phyloP scores from a whole-genome alignment of 2,797 vertebrate genomes.

The Cossypha heuglini region DNA sequence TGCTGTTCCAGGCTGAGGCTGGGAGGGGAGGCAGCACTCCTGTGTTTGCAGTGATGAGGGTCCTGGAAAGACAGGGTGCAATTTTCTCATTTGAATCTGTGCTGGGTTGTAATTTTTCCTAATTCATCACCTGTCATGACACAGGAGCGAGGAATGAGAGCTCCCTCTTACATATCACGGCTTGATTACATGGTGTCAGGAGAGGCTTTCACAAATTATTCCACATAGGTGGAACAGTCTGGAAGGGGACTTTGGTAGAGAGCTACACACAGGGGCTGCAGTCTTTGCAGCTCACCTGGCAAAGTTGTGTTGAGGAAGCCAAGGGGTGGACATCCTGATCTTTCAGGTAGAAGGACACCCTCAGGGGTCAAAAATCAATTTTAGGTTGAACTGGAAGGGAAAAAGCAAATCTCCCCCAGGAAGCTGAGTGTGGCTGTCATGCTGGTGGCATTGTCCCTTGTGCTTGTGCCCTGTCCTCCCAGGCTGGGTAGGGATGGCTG shows the following conservation, averaged over 20 bases:
- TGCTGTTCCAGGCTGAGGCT: neutral
- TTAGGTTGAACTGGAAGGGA: neutral
- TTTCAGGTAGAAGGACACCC: accelerated
- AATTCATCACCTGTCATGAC: constrained; percentile 31
- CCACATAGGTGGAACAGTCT: neutral
- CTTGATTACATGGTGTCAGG: constrained; percentile 42
- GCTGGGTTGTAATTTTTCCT: constrained; percentile 50
- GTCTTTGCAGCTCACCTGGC: neutral
- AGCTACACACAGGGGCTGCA: neutral
- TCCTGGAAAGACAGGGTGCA: constrained; percentile 4
- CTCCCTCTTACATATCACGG: constrained; percentile 10
- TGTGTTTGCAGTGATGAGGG: neutral
- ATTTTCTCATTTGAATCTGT: constrained; percentile 50
- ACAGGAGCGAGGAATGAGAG: neutral
- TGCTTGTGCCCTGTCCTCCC: neutral
- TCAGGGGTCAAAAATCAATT: neutral
- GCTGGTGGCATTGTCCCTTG: neutral
- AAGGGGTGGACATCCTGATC: neutral
- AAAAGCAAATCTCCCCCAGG: neutral
- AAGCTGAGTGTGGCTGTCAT: neutral
- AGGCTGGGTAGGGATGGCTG: neutral
- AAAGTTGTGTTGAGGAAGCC: neutral
- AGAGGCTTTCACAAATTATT: constrained; percentile 35
- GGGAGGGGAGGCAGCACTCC: neutral
- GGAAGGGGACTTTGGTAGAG: neutral